Base-by-base conservation (phyloP, 2,797 vertebrate species). In the Spondyliosoma cantharus region DNA sequence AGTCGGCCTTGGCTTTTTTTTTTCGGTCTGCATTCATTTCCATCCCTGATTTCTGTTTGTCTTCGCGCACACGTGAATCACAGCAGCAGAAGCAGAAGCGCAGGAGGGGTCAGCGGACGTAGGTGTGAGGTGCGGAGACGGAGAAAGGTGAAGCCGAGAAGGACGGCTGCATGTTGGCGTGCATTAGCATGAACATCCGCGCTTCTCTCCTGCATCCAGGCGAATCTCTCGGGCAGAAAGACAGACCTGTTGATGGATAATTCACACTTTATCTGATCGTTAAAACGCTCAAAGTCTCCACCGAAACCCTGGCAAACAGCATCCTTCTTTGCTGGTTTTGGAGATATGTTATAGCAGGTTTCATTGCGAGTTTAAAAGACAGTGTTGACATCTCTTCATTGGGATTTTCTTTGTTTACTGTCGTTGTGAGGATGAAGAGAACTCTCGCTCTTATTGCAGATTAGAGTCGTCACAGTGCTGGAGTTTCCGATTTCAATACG, bases 121-220 rank as follows among this genome's bases (percentile, higher is more conserved):
- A 85, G 82, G 88, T 90, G 88, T 86, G 83, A 89, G 78, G 76
- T 7, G 56, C 70, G 27, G 74, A 80, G 60, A 73, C 52, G 72
- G 57, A 65, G 73, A 76, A 80, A 65, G 78, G 83, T 68, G 76
- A 91, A 67, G 79, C 67, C 71, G 42, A 46, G 78, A 53, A 24
- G 57, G 65, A 50, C 61, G 15, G 64, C 45, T 2, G 53, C 66
- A 29, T 78, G 68, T 76, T 63, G 78, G 61, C 57, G 5, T 58
- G 66, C 62, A 79, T 89, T 85, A 89, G 70, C 87, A 66, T 81
- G 48, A 62, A 52, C 69, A 14, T 80, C 57, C 80, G 74, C 7
- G 19, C 60, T 64, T 76, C 67, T 27, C 29, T 37, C 32, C 32
- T 37, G 32, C 32, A 37, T 37, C 32, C 6, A 8, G 9, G 7